Base-by-base conservation (phyloP, 2,888 invertebrate genomes). In the Poecilus cupreus region DNA sequence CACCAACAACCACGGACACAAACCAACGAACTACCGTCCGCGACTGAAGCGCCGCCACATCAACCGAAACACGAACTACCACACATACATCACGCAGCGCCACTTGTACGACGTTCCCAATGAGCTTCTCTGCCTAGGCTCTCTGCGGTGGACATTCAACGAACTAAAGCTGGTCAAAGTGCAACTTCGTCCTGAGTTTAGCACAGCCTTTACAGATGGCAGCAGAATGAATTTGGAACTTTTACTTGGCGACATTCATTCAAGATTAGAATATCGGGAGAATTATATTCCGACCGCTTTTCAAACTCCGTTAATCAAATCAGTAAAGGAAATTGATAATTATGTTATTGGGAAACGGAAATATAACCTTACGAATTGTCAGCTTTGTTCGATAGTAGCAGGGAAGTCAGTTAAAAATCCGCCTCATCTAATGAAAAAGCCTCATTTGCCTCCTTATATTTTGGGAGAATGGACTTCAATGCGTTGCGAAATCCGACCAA, bases 381-480 rank as follows among this genome's bases (percentile, higher is more conserved):
- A 86, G 8, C 79, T 83, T 5, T 84, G 84, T 78, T 81, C 83
- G 3, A 72, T 82, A 5, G 88, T 91, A 74, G 85, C 89, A 1
- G 88, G 89, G 79, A 87, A 90, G 0, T 88, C 88, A 49, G 13
- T 68, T 18, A 88, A 87, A 82, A 88, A 88, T 18, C 91, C 92
- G 0, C 92, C 92, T 2, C 89, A 89, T 84, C 86, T 92, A 51
- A 87, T 88, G 46, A 88, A 88, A 24, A 89, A 88, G 74, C 88
- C 90, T 0, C 88, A 88, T 60, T 85, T 90, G 4, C 89, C 90
- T 1, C 88, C 90, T 0, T 88, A 88, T 64, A 87, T 92, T 51
- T 87, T 88, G 83, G 92, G 92, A 0, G 90, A 92, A 82, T 93
- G 93, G 93, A 89, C 90, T 43, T 92, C 92, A 51, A 85, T 88